Evolutionary conservation across 30 jellyfish, hydroid and myxozoan genomes (phyloP).

Genomic region (Pseudorhiza aurosa): DNA sequence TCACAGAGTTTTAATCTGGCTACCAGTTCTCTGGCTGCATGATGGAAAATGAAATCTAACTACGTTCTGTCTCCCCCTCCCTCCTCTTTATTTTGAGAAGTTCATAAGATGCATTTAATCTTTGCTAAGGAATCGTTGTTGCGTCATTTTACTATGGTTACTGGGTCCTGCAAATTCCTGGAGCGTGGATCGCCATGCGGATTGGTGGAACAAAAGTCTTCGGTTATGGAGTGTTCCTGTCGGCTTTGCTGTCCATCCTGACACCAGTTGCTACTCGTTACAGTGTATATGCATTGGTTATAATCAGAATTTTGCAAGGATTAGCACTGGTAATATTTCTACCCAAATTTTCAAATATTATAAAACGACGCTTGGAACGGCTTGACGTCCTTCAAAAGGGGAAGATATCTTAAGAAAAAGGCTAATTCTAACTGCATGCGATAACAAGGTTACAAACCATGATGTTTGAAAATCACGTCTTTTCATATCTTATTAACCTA

Average conservation of each 20-base stretch:
- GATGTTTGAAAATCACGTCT: too few species aligned
- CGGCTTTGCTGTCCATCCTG: slow-evolving; percentile 75
- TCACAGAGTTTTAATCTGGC: too few species aligned
- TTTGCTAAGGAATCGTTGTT: slow-evolving; percentile 87
- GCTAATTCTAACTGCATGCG: too few species aligned
- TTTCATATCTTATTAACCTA: too few species aligned
- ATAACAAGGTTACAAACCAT: too few species aligned
- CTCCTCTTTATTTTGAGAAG: too few species aligned
- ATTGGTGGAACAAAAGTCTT: slow-evolving; percentile 93
- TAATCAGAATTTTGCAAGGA: slow-evolving; percentile 85
- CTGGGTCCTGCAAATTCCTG: slow-evolving; percentile 95
- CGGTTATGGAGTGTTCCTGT: slow-evolving; percentile 95
- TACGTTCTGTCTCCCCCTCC: too few species aligned
- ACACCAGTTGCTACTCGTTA: slow-evolving; percentile 99
- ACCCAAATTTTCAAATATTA: neutral
- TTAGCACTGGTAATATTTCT: slow-evolving; percentile 73
- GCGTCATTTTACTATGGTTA: slow-evolving; percentile 93
- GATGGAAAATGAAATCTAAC: too few species aligned
- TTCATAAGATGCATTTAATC: too few species aligned
- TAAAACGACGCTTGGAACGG: neutral
- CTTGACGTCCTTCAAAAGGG: too few species aligned
- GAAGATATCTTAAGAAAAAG: too few species aligned
- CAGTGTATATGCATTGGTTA: slow-evolving; percentile 86
- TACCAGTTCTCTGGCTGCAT: too few species aligned
- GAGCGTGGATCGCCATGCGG: slow-evolving; percentile 96